Evolutionary conservation across 2,888 invertebrate species (phyloP).

Genomic region (Nemotelus pantherinus): DNA sequence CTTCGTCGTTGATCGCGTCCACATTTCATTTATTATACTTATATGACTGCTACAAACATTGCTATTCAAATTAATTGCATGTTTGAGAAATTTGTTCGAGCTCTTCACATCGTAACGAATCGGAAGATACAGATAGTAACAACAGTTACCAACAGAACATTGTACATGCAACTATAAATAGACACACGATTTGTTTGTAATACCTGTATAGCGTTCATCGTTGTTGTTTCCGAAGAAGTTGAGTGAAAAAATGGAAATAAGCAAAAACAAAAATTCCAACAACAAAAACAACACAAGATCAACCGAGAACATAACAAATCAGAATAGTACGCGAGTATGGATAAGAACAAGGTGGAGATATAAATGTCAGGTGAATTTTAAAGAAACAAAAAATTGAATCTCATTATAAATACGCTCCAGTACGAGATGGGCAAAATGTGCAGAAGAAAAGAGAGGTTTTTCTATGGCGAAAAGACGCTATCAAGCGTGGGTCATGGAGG

Average conservation of each 20-base stretch:
- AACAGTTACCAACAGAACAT: conserved; percentile 1
- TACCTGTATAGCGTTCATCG: conserved; percentile 1
- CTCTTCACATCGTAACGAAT: conserved; percentile 18
- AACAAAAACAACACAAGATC: background rate
- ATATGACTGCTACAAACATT: conserved; percentile 10
- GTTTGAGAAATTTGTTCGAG: conserved; percentile 27
- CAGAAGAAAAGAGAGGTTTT: too few relatives aligned
- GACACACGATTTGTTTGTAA: conserved; percentile 36
- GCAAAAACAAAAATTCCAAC: background rate
- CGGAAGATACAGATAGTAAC: background rate
- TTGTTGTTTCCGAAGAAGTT: background rate
- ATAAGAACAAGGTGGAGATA: conserved; percentile 27
- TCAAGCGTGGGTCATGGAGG: too few relatives aligned
- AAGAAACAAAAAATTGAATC: background rate
- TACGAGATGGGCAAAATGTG: too few relatives aligned
- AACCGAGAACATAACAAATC: background rate
- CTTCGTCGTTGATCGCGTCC: background rate
- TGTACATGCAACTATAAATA: conserved; percentile 33
- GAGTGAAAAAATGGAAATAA: conserved; percentile 9
- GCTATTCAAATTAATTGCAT: conserved; percentile 40
- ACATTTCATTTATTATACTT: background rate
- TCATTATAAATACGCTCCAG: too few relatives aligned
- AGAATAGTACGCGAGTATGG: background rate
- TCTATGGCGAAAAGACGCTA: too few relatives aligned
- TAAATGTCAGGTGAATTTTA: conserved; percentile 35